Evolutionary conservation across 2,888 invertebrate genomes (phyloP), one percentile per base, ranked within the genome.

Genomic region (Platerodrilus igneus): DNA sequence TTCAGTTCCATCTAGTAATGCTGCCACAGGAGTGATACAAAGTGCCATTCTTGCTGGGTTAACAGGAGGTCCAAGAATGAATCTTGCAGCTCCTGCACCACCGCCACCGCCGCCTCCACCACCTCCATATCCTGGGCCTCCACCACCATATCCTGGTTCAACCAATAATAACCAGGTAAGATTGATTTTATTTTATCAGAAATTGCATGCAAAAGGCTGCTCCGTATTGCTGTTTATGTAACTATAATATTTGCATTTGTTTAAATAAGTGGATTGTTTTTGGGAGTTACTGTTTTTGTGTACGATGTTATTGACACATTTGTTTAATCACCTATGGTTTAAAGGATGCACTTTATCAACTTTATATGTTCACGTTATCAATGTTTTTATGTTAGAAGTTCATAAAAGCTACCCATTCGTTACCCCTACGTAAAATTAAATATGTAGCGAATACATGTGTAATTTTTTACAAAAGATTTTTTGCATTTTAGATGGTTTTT

Each of bases 31-130:
- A 25, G 23, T 40, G 27, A 10, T 51, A 46, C 37, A 42, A 43
- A 18, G 36, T 32, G 26, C 44, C 23, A 37, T 41, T 37, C 17
- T 37, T 33, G 48, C 48, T 32, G 47, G 61, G 42, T 42, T 57
- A 32, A 40, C 45, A 18, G n/a, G n/a, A n/a, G 34, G 48, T n/a
- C 33, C 49, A 2, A 43, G 50, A 21, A 45, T 50, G 20, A 48
- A 46, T 19, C 36, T 48, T 29, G 43, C n/a, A n/a, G n/a, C n/a
- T n/a, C n/a, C n/a, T n/a, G n/a, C 43, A 7, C 68, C 5, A 64
- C 69, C 8, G 15, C 70, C 71, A 1, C 72, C 73, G 0, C 76
- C 81, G 6, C 80, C 81, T 16, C 84, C 84, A 2, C 85, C 84
- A 35, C 86, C 86, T 17, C 81, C 83, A 39, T 77, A 80, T 66